These are phyloP conservation scores for Enteromius radiatus DNA, from an alignment of 2,797 vertebrate genomes.

Conservation along the genomic window DNA sequence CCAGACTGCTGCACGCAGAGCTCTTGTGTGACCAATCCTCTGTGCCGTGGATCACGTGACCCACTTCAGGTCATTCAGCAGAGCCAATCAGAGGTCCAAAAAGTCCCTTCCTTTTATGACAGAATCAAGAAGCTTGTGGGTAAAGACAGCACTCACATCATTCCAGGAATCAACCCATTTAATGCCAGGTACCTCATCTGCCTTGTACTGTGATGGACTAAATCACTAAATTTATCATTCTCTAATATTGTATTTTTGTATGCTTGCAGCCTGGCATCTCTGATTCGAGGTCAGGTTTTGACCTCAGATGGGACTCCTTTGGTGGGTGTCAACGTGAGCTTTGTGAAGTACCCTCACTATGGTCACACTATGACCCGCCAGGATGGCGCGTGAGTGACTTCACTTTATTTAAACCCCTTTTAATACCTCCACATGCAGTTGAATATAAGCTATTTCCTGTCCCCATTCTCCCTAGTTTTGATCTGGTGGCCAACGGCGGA, in stretches of 20 bases:
- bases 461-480: conserved; percentile 76
- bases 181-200: conserved; percentile 86
- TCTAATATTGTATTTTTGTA: conserved; percentile 18
- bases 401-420: not conserved
- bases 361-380: conserved; percentile 90
- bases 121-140: conserved; percentile 95
- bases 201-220: not conserved
- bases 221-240: not conserved
- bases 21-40: conserved; percentile 91
- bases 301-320: conserved; percentile 88
- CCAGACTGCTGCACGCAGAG: conserved; percentile 97
- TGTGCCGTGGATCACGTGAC: conserved; percentile 94
- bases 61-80: conserved; percentile 95
- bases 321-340: conserved; percentile 89
- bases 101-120: conserved; percentile 93
- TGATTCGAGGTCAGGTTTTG: conserved; percentile 89
- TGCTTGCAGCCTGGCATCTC: conserved; percentile 81
- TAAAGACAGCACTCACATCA: conserved; percentile 93
- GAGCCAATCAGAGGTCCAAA: conserved; percentile 79
- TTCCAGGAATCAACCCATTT: conserved; percentile 95
- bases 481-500: conserved; percentile 87
- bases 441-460: not conserved
- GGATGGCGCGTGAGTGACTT: conserved; percentile 86
- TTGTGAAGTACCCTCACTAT: conserved; percentile 87
- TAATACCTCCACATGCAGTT: not conserved